Base-by-base conservation (phyloP, 2,113 vertebrate species). In the Laterallus jamaicensis region DNA sequence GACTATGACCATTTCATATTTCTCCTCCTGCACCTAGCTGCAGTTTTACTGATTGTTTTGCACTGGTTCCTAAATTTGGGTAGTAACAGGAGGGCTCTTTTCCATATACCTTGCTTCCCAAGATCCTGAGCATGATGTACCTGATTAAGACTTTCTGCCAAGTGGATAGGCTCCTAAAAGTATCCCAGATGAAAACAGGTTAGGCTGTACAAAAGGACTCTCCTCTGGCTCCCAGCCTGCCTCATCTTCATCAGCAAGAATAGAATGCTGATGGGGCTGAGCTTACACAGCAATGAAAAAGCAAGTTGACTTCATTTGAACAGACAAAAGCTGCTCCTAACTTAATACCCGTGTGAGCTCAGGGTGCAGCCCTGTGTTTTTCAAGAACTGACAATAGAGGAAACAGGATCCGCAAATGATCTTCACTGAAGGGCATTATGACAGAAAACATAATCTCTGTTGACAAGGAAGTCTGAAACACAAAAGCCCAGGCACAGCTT, bases 211-310 rank as follows among this genome's bases (percentile, higher is more conserved):
- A 42, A 81, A 86, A 64, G 17, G 5, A 47, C 35, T 80, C 7
- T 59, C 7, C 12, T 24, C 6, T 5, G 0, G 0, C 8, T 55
- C 28, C 21, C 64, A 54, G 6, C 8, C 32, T 0, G 0, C 22
- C 24, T n/a, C 20, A 10, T 25, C 58, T 21, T 67, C 35, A 82
- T 49, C 50, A 67, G 69, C 68, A 76, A 5, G 44, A 74, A 85
- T 15, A 9, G 56, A 71, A 15, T 9, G 37, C 25, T 7, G 25
- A 62, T 26, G 8, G 11, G 29, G 75, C 35, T 15, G 11, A 20
- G 59, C 28, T 81, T 77, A 74, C 50, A 66, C 18, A 21, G 70
- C 40, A 37, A 7, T 40, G 49, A 28, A 56, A 55, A 54, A 83
- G 3, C 15, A 88, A 47, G 37, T 24, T 25, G 8, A 13, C 37